Base-by-base conservation (phyloP, 2,888 invertebrate species). In the Sphecodes monilicornis region DNA sequence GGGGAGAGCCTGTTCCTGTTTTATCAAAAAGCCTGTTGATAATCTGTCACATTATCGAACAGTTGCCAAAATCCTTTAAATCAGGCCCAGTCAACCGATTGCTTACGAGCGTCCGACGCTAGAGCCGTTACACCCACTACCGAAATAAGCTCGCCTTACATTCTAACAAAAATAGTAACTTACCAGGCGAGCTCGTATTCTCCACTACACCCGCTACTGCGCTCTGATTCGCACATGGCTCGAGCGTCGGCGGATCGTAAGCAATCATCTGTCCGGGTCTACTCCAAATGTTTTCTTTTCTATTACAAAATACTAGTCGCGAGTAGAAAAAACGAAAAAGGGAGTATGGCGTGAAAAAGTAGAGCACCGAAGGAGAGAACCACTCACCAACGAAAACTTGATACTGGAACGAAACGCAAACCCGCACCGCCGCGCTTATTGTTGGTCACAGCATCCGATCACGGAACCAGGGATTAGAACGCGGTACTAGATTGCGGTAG, bases 401-500 rank as follows among this genome's bases (percentile, higher is more conserved):
- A 36, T 81, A 85, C 80, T 80, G 80, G 82, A 90, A 86, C 60
- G 73, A 82, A 87, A 90, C 76, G 91, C 86, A 90, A 90, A 90
- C 92, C 91, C 94, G 93, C 92, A 93, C 92, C 94, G 92, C 94
- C 94, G 84, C 86, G 93, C 87, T 95, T 95, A 95, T 95, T 95
- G 94, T 95, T 94, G 94, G 94, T 95, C 94, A 95, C 94, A 95
- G 94, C 94, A 94, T 94, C 93, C 94, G 94, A 94, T 94, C 94
- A 94, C 91, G 94, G 94, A 94, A 93, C 93, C 93, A 93, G 92
- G 91, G 89, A 89, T 93, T 94, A 95, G 90, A 95, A 94, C 91
- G 94, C 94, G 93, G 94, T 94, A 92, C 93, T 94, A 91, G 94
- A 94, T 90, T 94, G 94, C 64, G 93, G 93, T 86, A 93, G 94